Percentiles rank a stretch among this genome's conserved stretches.
These are phyloP conservation scores for Melanotaenia trifasciata DNA, from an alignment of 2,797 vertebrate genomes.

Conservation along the genomic window DNA sequence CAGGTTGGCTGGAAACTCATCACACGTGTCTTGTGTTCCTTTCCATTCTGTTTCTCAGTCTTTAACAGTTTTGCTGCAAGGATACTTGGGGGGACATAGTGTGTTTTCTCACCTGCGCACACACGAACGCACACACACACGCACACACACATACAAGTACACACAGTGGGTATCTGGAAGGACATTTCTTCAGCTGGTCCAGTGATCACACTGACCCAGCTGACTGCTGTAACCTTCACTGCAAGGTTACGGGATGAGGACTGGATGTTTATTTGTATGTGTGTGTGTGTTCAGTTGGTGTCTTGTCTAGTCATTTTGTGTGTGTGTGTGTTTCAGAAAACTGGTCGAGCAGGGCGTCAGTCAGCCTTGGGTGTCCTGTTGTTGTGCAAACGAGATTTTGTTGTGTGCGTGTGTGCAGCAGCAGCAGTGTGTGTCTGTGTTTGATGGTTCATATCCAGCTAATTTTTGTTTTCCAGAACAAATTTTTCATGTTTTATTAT, in stretches of 20 bases:
- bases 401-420: background rate
- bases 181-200: conserved; percentile 82
- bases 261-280: conserved; percentile 74
- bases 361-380: conserved; percentile 75
- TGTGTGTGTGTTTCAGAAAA: conserved; percentile 55
- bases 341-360: conserved; percentile 74
- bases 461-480: conserved; percentile 31
- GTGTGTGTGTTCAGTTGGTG: conserved; percentile 30
- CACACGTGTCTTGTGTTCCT: background rate
- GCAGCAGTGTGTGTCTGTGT: background rate
- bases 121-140: conserved; percentile 23
- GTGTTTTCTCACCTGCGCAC: conserved; percentile 73
- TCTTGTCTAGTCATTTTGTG: conserved; percentile 37
- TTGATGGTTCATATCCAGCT: conserved; percentile 28
- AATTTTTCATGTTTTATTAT: conserved; percentile 16
- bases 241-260: conserved; percentile 73
- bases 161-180: conserved; percentile 79
- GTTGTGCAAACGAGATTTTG: conserved; percentile 67
- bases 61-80: conserved; percentile 10
- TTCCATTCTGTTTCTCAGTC: conserved; percentile 8
- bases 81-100: conserved; percentile 11
- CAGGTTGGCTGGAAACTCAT: conserved; percentile 80
- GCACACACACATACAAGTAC: conserved; percentile 30
- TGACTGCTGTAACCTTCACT: conserved; percentile 79
- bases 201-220: conserved; percentile 71